phyloP scores from a whole-genome alignment of 2,888 invertebrate genomes.

The Hydriomena furcata region DNA sequence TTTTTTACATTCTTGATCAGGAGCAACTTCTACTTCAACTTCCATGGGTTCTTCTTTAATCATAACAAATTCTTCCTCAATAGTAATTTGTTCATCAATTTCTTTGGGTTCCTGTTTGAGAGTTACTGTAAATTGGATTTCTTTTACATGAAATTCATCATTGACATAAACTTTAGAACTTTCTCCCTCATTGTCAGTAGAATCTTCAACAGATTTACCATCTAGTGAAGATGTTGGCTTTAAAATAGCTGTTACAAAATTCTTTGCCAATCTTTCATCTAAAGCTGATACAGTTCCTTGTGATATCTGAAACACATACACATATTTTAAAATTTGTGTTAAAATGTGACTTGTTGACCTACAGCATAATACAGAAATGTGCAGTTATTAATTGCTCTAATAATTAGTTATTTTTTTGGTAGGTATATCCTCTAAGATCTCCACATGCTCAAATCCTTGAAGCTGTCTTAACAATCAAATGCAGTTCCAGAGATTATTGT shows the following conservation, averaged over 20 bases:
- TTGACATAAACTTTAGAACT: not conserved
- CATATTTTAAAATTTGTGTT: not conserved
- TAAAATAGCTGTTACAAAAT: slow-evolving; percentile 4
- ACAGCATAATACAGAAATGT: too few relatives aligned
- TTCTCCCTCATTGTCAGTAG: not conserved
- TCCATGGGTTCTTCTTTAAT: slow-evolving; percentile 9
- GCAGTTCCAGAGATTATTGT: too few relatives aligned
- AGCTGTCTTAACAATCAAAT: too few relatives aligned
- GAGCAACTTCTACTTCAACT: not conserved
- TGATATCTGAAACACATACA: slow-evolving; percentile 15
- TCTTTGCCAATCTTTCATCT: slow-evolving; percentile 1
- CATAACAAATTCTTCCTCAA: not conserved
- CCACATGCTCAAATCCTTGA: too few relatives aligned
- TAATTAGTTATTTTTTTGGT: too few relatives aligned
- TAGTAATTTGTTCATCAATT: slow-evolving; percentile 1
- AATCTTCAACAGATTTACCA: not conserved
- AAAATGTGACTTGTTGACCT: too few relatives aligned
- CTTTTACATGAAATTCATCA: not conserved
- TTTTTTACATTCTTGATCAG: not conserved
- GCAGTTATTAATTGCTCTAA: too few relatives aligned
- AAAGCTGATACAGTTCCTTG: slow-evolving; percentile 1
- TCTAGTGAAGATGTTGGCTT: not conserved
- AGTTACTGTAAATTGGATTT: not conserved
- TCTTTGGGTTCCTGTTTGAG: slow-evolving; percentile 5
- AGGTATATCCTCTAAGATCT: too few relatives aligned